A percentile compares a stretch with the other conserved stretches of the same genome.
These are phyloP conservation scores for Alaudala cheleensis DNA, from an alignment of 2,113 vertebrate genomes.

Conservation along the genomic window DNA sequence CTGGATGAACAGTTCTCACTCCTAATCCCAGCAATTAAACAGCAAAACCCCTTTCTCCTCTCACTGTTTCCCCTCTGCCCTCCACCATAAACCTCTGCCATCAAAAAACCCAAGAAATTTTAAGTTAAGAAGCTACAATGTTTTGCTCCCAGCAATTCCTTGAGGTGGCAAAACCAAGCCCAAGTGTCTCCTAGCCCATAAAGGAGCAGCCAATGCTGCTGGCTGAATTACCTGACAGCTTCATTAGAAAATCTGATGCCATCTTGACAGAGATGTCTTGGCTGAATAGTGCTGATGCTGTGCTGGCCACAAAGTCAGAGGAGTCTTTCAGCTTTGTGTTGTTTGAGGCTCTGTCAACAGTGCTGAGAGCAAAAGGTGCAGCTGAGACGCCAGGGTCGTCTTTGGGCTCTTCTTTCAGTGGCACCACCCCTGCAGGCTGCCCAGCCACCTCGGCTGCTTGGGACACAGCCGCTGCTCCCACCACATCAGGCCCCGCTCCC, in stretches of 20 bases:
- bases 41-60: neutral
- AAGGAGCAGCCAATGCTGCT: neutral
- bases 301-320: conserved; percentile 79
- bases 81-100: neutral
- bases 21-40: neutral
- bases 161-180: neutral
- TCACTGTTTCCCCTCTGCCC: neutral
- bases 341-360: conserved; percentile 84
- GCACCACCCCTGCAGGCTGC: conserved; percentile 77
- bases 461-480: conserved; percentile 68
- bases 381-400: conserved; percentile 83
- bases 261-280: conserved; percentile 98
- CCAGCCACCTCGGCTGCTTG: conserved; percentile 80
- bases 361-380: conserved; percentile 85
- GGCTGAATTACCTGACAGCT: conserved; percentile 89
- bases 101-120: neutral
- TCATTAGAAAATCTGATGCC: conserved; percentile 98
- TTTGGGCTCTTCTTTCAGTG: conserved; percentile 94
- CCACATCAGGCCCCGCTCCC: conserved; percentile 72
- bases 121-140: neutral
- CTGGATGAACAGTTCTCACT: neutral
- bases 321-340: conserved; percentile 89
- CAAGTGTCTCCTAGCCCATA: neutral
- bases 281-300: conserved; percentile 91
- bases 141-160: neutral